These are phyloP conservation scores for Agriopis leucophaearia DNA, from an alignment of 2,888 invertebrate genomes.

Conservation along the genomic window DNA sequence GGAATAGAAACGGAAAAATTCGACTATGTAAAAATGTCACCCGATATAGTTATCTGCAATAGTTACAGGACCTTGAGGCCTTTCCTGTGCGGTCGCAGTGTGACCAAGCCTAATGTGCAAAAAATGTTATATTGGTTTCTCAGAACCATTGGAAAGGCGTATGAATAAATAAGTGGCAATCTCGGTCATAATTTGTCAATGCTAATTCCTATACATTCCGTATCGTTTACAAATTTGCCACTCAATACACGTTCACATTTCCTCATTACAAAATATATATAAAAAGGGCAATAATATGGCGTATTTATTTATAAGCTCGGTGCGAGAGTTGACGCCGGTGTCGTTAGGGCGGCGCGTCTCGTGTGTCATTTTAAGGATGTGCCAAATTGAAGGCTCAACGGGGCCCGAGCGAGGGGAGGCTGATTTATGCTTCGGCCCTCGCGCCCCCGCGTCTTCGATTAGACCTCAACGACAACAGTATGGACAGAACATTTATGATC, in stretches of 20 bases:
- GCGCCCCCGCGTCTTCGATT: constrained; percentile 72
- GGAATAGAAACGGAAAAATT: too few species aligned
- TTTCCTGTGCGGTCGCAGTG: too few species aligned
- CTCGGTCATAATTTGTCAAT: neutral
- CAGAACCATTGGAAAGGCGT: too few species aligned
- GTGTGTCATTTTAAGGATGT: constrained; percentile 87
- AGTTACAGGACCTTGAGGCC: too few species aligned
- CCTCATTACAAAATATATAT: constrained; percentile 49
- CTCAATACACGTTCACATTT: constrained; percentile 40
- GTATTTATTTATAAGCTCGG: constrained; percentile 68
- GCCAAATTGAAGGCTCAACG: constrained; percentile 85
- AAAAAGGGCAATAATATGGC: constrained; percentile 57
- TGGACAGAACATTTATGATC: neutral
- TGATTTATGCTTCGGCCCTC: constrained; percentile 80
- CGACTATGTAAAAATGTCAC: too few species aligned
- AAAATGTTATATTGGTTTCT: too few species aligned
- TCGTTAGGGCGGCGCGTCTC: constrained; percentile 83
- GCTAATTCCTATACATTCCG: constrained; percentile 24
- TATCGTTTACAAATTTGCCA: constrained; percentile 30
- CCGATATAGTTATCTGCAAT: too few species aligned
- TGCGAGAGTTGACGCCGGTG: constrained; percentile 71
- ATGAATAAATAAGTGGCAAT: neutral
- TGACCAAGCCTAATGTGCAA: too few species aligned
- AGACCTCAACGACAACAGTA: constrained; percentile 18
- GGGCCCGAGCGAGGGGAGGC: constrained; percentile 81